phyloP scores from a whole-genome alignment of 2,113 vertebrate genomes.

The Cephalopholis sonnerati region DNA sequence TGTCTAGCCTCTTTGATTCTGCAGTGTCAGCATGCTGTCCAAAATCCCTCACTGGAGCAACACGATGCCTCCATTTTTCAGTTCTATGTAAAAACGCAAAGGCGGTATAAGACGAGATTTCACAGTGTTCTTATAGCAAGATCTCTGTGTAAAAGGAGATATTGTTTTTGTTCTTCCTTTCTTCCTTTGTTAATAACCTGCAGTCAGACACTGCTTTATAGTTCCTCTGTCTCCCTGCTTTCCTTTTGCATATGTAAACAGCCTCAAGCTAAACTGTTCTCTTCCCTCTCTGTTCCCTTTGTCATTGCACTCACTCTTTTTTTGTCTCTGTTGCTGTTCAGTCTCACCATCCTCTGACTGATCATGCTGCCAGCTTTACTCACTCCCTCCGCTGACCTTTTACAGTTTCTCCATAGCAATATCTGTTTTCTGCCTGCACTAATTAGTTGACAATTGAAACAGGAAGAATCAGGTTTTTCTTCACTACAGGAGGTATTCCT shows the following conservation, averaged over 20 bases:
- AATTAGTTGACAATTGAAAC: conserved; percentile 42
- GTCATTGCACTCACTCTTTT: not conserved
- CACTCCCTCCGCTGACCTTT: not conserved
- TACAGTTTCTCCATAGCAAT: not conserved
- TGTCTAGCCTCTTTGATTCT: too few relatives aligned
- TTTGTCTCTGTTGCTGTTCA: conserved; percentile 2
- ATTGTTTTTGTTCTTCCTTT: not conserved
- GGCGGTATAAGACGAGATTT: too few relatives aligned
- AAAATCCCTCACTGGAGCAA: too few relatives aligned
- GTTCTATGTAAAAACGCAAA: too few relatives aligned
- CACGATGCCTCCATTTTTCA: too few relatives aligned
- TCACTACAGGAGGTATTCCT: not conserved
- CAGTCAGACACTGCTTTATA: conserved; percentile 13
- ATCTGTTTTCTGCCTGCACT: conserved; percentile 5
- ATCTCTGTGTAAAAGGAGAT: too few relatives aligned
- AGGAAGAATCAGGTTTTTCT: not conserved
- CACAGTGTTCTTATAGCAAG: too few relatives aligned
- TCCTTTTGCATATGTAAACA: conserved; percentile 12
- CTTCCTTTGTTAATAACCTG: not conserved
- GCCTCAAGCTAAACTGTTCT: conserved; percentile 22
- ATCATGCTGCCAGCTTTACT: not conserved
- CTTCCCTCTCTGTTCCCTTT: not conserved
- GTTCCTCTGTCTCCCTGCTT: not conserved
- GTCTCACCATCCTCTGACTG: not conserved
- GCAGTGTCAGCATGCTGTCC: too few relatives aligned